Conservation (phyloP, 2,113 vertebrate genomes). For the Gymnarchus niloticus region DNA sequence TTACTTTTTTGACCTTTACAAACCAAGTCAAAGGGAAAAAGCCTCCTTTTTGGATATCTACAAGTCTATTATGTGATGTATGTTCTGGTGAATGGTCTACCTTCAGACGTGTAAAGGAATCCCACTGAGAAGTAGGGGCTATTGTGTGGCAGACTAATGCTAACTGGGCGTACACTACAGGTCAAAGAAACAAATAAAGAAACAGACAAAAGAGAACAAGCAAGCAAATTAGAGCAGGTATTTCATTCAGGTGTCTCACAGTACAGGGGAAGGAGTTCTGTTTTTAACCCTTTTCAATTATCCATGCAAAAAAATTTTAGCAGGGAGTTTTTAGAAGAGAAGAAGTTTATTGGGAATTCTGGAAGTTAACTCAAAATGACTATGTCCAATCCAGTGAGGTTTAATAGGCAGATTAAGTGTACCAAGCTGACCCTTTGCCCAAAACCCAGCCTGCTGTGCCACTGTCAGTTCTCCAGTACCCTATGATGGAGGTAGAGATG, state of each 20-base stretch:
- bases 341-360: neutral
- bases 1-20: neutral
- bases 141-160: neutral
- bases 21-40: neutral
- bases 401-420: neutral
- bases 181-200: neutral
- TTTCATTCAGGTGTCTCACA: neutral
- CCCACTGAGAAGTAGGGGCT: neutral
- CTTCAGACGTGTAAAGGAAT: neutral
- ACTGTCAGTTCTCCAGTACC: neutral
- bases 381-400: neutral
- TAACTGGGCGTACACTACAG: neutral
- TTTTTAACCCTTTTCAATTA: neutral
- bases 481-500: neutral
- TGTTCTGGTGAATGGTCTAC: neutral
- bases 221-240: neutral
- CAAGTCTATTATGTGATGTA: neutral
- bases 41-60: neutral
- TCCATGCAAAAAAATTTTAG: conserved; percentile 6
- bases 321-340: neutral
- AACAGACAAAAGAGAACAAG: neutral
- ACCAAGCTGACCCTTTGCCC: neutral
- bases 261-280: neutral
- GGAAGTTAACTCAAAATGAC: neutral
- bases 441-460: neutral